A percentile compares a stretch with the other conserved stretches of the same genome.
Evolutionary conservation across 2,113 vertebrate species (phyloP).

Genomic region (Cygnus atratus): DNA sequence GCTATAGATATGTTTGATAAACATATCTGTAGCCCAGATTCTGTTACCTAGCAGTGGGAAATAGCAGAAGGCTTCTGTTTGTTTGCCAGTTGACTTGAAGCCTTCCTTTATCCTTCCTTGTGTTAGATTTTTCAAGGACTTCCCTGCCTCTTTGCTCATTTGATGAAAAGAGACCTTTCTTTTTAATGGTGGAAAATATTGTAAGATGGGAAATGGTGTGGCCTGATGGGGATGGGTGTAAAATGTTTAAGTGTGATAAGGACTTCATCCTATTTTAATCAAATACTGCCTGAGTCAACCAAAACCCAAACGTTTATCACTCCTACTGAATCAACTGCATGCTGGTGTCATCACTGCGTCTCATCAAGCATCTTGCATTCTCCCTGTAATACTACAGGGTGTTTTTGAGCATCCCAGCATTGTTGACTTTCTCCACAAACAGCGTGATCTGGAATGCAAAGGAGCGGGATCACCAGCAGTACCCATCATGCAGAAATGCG

Average conservation of each 20-base stretch:
- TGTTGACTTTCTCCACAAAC: constrained; percentile 14
- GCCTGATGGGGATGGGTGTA: background rate
- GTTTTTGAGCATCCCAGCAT: background rate
- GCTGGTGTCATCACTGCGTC: constrained; percentile 13
- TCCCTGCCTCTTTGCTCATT: background rate
- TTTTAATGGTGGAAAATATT: background rate
- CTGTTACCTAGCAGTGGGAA: constrained; percentile 70
- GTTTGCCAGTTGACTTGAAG: constrained; percentile 69
- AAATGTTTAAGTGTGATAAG: background rate
- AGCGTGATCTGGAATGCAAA: constrained; percentile 6
- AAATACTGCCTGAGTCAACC: constrained; percentile 7
- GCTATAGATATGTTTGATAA: constrained; percentile 74
- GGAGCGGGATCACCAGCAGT: background rate
- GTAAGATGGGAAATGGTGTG: background rate
- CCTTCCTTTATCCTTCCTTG: constrained; percentile 65
- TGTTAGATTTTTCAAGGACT: constrained; percentile 58
- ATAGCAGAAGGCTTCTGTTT: constrained; percentile 59
- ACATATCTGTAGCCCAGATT: constrained; percentile 72
- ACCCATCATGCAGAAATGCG: background rate
- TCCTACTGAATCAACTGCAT: background rate
- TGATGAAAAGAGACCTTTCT: background rate
- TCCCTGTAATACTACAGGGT: constrained; percentile 15
- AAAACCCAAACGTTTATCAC: background rate
- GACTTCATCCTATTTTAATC: constrained; percentile 5
- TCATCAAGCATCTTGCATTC: background rate